Base-by-base conservation (phyloP, 2,888 invertebrate genomes). In the Microchrysa polita region DNA sequence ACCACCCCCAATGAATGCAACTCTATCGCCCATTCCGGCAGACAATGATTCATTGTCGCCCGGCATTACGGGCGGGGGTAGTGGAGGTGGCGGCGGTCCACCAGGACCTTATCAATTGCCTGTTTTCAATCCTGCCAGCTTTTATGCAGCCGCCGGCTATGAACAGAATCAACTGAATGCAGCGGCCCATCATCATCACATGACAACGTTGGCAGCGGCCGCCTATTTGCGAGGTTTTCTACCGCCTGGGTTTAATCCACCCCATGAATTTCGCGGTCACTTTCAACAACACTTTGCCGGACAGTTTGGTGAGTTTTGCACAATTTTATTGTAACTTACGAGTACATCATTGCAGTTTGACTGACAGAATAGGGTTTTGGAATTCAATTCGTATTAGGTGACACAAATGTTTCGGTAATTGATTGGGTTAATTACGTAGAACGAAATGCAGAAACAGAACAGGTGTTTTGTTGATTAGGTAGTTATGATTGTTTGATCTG, bases 221-320 rank as follows among this genome's bases (percentile, higher is more conserved):
- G 84, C 84, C 48, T 84, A 84, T 77, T 76, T 84, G 67, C 79
- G 84, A 42, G 84, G 84, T 72, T 84, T 84, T 77, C 77, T 84
- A 76, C 84, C 84, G 79, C 84, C 84, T 77, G 84, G 84, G 42
- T 84, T 84, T 75, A 84, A 82, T 75, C 74, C 76, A 27, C 83
- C 84, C 7, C 84, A 84, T 73, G 84, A 84, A 69, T 84, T 84
- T 76, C 80, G 84, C 14, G 84, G 84, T 1, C 84, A 84, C 74
- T 84, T 84, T 75, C 84, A 84, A 73, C 84, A 84, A 77, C 84
- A 84, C 76, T 84, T 84, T 72, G 82, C 83, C n/a, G 81, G 79
- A 59, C 84, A 84, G 75, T 84, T 84, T 78, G 84, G 82, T 80
- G 74, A 81, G 82, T 82, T 57, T 40, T 27, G n/a, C 7, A 34